Percentiles rank a stretch among this genome's conserved stretches.
phyloP scores from a whole-genome alignment of 1,140 invertebrate genomes.

The Drepana arcuata region DNA sequence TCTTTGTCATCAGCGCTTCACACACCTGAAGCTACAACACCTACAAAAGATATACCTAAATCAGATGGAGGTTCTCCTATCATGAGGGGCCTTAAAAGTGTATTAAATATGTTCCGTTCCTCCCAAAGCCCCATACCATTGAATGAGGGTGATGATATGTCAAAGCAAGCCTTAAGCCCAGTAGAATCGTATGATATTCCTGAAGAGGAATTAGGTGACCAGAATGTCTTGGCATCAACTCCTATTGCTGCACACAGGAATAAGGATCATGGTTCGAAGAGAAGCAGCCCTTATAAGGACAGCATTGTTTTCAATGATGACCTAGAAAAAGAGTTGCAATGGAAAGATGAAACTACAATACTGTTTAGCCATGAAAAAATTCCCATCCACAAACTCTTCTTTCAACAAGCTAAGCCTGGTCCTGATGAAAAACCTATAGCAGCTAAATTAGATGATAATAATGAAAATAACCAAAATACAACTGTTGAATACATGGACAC shows the following conservation, averaged over 20 bases:
- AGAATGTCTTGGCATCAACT: conserved; percentile 36
- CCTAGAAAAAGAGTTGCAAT: conserved; percentile 49
- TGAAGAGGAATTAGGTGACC: conserved; percentile 5
- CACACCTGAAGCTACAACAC: conserved; percentile 55
- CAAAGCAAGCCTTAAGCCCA: background rate
- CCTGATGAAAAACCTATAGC: conserved; percentile 4
- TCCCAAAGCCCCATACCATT: conserved; percentile 53
- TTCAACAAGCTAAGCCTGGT: conserved; percentile 16
- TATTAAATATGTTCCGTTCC: conserved; percentile 55
- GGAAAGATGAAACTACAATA: conserved; percentile 58
- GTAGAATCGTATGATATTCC: conserved; percentile 3
- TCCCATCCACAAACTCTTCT: conserved; percentile 48
- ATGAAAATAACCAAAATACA: conserved; percentile 17
- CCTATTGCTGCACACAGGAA: conserved; percentile 26
- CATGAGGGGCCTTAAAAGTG: conserved; percentile 54
- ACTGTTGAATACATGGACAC: conserved; percentile 51
- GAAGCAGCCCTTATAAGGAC: conserved; percentile 46
- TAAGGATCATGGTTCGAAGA: conserved; percentile 29
- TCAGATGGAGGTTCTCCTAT: conserved; percentile 45
- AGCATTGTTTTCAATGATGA: conserved; percentile 54
- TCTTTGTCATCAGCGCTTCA: conserved; percentile 39
- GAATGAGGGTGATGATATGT: conserved; percentile 10
- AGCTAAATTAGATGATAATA: background rate
- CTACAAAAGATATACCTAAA: conserved; percentile 50
- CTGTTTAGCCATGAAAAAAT: conserved; percentile 55